Evolutionary conservation across 2,888 invertebrate genomes (phyloP).

Genomic region (Drosophila yooni): DNA sequence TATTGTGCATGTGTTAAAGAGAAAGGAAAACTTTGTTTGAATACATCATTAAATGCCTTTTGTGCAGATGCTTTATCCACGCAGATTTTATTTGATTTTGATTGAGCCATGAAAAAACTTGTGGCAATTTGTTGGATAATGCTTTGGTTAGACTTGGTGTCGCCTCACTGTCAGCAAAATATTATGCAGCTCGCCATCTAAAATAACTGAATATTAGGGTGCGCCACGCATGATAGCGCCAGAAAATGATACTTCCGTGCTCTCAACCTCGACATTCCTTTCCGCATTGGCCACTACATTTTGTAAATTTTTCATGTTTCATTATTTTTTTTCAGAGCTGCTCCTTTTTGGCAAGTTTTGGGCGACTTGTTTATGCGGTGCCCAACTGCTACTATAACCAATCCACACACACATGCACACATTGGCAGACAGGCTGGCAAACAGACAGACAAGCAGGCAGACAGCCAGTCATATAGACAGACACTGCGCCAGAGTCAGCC

Average conservation of each 20-base stretch:
- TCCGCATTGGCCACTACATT: conserved; percentile 76
- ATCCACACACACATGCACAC: conserved; percentile 26
- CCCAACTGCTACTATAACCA: conserved; percentile 64
- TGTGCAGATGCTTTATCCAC: conserved; percentile 18
- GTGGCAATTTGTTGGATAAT: conserved; percentile 51
- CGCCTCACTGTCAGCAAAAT: conserved; percentile 18
- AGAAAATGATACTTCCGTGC: conserved; percentile 72
- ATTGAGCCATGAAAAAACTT: conserved; percentile 37
- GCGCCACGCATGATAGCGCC: conserved; percentile 72
- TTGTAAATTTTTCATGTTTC: conserved; percentile 52
- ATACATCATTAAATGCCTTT: conserved; percentile 40
- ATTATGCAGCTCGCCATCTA: conserved; percentile 69
- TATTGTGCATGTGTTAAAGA: conserved; percentile 12
- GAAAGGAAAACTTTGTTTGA: conserved; percentile 30
- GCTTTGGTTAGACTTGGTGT: conserved; percentile 20
- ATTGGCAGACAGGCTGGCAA: conserved; percentile 12
- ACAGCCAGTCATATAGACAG: conserved; percentile 22
- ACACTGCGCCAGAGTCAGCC: conserved; percentile 69
- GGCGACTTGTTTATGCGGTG: conserved; percentile 75
- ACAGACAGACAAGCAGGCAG: conserved; percentile 14
- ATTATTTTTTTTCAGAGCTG: conserved; percentile 18
- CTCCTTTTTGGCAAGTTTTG: conserved; percentile 61
- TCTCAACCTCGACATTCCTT: conserved; percentile 60
- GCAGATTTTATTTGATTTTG: conserved; percentile 53
- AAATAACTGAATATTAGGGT: conserved; percentile 74